Evolutionary conservation across 2,888 invertebrate species (phyloP).

Genomic region (Parnassius mnemosyne): DNA sequence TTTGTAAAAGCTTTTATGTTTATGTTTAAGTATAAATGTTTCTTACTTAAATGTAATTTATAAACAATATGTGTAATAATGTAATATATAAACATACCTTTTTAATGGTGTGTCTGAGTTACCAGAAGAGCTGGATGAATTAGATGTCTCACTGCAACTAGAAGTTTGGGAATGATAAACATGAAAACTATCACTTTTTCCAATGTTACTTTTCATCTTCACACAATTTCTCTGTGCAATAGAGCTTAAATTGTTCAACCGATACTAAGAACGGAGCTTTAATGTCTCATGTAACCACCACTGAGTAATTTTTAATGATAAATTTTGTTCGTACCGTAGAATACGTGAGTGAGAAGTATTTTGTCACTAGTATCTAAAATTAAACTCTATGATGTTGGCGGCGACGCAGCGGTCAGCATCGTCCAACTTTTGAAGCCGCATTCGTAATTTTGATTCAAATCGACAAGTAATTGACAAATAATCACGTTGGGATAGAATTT

Average conservation of each 20-base stretch:
- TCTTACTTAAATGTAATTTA: too few species aligned
- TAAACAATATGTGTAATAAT: too few species aligned
- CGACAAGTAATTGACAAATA: too few species aligned
- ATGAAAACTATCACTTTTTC: slow-evolving; percentile 58
- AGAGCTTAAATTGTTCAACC: neutral
- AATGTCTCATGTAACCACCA: neutral
- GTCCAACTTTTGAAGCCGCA: neutral
- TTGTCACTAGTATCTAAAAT: slow-evolving; percentile 70
- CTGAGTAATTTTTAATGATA: neutral
- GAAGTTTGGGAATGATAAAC: slow-evolving; percentile 51
- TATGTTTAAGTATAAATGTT: too few species aligned
- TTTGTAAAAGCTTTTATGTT: too few species aligned
- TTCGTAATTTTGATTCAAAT: too few species aligned
- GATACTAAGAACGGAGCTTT: neutral
- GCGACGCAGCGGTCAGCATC: slow-evolving; percentile 1
- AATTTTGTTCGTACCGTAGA: slow-evolving; percentile 6
- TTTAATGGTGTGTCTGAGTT: slow-evolving; percentile 58
- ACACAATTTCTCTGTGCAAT: neutral
- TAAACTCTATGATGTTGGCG: slow-evolving; percentile 48
- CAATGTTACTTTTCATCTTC: slow-evolving; percentile 37
- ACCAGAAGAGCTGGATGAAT: slow-evolving; percentile 57
- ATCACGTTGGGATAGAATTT: too few species aligned
- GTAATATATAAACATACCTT: slow-evolving; percentile 46
- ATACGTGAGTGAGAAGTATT: slow-evolving; percentile 41
- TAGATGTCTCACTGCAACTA: slow-evolving; percentile 59